Evolutionary conservation across 2,797 vertebrate species (phyloP), one percentile per base, ranked within the genome.

Genomic region (Pseudochirops corinnae): DNA sequence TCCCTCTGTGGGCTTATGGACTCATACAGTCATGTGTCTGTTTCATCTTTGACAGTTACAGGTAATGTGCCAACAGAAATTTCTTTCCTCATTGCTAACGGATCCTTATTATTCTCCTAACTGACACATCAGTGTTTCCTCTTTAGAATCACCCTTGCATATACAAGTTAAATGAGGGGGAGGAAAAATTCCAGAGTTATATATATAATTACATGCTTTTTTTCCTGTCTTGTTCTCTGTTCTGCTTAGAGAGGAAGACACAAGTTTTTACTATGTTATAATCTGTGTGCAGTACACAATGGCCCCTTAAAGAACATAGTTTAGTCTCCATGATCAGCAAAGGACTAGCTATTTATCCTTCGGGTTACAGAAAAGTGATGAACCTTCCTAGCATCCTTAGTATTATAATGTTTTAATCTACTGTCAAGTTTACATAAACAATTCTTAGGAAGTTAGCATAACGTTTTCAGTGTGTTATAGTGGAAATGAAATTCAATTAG

Each of bases 31-130:
- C 96, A 62, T 55, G 91, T 24, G 74, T 24, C 94, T 24, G 94
- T 93, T 52, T 52, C 39, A 57, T 55, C 93, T 95, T 55, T 29
- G 52, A 91, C 18, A 94, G 3, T 94, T 28, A 91, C 3, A 53
- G 58, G 93, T 93, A 96, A 94, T 96, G 46, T 2, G 33, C 12
- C 90, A 33, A 92, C 5, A 82, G 92, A 92, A 82, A 56, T 57
- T 82, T 96, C 95, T 94, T 62, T 91, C 55, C 55, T 93, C 10
- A 56, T 95, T 60, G 67, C 87, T 95, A 96, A 62, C 57, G 0
- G 58, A 94, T 93, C 97, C 29, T 96, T 57, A 67, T 94, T 46
- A 93, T 18, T 92, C 46, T 11, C 93, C 55, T 97, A 52, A 95
- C 95, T 96, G 92, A 92, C 12, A 97, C 87, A 90, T 57, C 39